Evolutionary conservation across 2,888 invertebrate species (phyloP).

Genomic region (Drosophila birchii): DNA sequence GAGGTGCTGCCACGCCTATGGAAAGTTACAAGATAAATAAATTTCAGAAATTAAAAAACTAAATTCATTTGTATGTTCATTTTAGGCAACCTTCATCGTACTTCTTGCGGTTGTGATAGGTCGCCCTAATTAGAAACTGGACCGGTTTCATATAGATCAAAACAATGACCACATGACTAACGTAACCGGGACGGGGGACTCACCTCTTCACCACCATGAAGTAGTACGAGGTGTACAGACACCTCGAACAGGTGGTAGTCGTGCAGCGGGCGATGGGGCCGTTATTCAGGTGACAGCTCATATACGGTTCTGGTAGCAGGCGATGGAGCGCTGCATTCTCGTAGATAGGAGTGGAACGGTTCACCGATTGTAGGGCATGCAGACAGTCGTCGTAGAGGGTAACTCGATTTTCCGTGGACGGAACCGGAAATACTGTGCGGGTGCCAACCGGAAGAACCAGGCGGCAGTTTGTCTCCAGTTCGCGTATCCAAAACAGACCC

Average conservation of each 20-base stretch:
- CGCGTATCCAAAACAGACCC: constrained; percentile 81
- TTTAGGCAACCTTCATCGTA: constrained; percentile 17
- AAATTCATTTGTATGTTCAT: not conserved
- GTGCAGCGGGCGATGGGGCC: constrained; percentile 83
- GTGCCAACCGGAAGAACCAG: constrained; percentile 83
- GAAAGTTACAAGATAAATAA: not conserved
- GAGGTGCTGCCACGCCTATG: constrained; percentile 82
- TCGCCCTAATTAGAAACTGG: constrained; percentile 26
- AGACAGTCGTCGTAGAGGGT: constrained; percentile 82
- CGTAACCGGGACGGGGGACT: constrained; percentile 27
- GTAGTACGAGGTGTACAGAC: constrained; percentile 83
- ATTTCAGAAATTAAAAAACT: not conserved
- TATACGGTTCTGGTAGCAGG: constrained; percentile 78
- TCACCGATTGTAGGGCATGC: constrained; percentile 76
- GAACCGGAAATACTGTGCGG: constrained; percentile 74
- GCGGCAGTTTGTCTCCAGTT: constrained; percentile 78
- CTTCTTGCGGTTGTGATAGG: constrained; percentile 40
- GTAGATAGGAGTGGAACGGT: constrained; percentile 76
- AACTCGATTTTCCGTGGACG: constrained; percentile 79
- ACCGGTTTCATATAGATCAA: constrained; percentile 37
- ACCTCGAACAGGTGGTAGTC: constrained; percentile 76
- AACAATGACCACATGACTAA: constrained; percentile 37
- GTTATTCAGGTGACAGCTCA: constrained; percentile 82
- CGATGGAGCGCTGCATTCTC: constrained; percentile 74
- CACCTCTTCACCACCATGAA: constrained; percentile 84